phyloP scores from a whole-genome alignment of 2,888 invertebrate genomes.

The Tenodera sinensis region DNA sequence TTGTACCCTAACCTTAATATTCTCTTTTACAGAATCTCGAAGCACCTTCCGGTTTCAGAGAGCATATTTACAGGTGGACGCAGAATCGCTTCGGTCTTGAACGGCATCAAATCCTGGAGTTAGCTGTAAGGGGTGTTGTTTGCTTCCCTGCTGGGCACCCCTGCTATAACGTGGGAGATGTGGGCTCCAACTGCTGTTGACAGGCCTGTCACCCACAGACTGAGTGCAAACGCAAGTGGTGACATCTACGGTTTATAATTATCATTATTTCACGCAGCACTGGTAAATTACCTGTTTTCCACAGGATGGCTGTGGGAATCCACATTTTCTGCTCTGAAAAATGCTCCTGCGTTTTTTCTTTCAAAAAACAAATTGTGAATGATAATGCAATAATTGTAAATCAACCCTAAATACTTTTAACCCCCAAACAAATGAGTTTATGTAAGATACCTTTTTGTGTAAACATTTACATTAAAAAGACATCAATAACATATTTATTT shows the following conservation, averaged over 20 bases:
- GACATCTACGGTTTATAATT: neutral
- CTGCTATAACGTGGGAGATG: neutral
- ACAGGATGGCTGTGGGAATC: neutral
- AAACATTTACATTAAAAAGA: too few relatives aligned
- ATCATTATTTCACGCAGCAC: neutral
- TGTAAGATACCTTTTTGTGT: too few relatives aligned
- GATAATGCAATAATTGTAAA: too few relatives aligned
- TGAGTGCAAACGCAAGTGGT: neutral
- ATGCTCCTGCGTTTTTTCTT: too few relatives aligned
- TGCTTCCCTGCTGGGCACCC: neutral
- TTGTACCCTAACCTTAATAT: too few relatives aligned
- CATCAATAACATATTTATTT: too few relatives aligned
- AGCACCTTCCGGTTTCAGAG: neutral
- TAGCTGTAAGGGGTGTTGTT: neutral
- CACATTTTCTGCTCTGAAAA: too few relatives aligned
- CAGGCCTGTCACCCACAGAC: neutral
- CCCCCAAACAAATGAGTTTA: too few relatives aligned
- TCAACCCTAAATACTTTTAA: too few relatives aligned
- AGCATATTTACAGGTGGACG: neutral
- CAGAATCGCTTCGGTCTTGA: neutral
- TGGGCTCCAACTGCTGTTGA: neutral
- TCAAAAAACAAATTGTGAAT: too few relatives aligned
- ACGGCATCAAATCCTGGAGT: neutral
- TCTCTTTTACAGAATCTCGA: neutral
- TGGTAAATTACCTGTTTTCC: neutral